These are phyloP conservation scores for Acanthurus lineatus DNA, from an alignment of 2,797 vertebrate genomes.

Conservation along the genomic window DNA sequence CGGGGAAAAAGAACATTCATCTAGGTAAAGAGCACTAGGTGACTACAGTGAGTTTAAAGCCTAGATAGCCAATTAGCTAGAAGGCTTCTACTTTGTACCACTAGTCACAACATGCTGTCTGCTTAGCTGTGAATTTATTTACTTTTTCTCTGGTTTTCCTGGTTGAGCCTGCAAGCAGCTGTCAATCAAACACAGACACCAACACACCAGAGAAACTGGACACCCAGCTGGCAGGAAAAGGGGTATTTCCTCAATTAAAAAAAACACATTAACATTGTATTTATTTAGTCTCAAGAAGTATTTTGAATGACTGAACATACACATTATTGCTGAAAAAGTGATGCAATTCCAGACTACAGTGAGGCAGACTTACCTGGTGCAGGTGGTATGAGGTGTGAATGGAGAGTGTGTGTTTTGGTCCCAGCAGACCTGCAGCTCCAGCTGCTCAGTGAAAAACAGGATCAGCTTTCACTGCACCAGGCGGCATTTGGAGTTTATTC, in stretches of 20 bases:
- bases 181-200: background rate
- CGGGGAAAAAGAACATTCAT: no score
- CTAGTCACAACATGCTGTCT: background rate
- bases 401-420: slow-evolving; percentile 40
- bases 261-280: background rate
- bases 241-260: background rate
- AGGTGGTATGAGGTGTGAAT: slow-evolving; percentile 60
- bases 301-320: no score
- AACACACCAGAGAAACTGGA: background rate
- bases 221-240: background rate
- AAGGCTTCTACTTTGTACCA: background rate
- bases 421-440: slow-evolving; percentile 54
- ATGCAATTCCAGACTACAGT: background rate
- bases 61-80: no score
- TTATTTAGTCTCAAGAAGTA: no score
- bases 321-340: background rate
- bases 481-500: slow-evolving; percentile 54
- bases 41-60: no score
- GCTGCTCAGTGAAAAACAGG: slow-evolving; percentile 38
- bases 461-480: slow-evolving; percentile 56
- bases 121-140: background rate
- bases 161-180: background rate
- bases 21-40: no score
- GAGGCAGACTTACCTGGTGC: background rate
- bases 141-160: background rate